Evolutionary conservation across 2,888 invertebrate genomes (phyloP).

Genomic region (Lamellibrachia satsuma): DNA sequence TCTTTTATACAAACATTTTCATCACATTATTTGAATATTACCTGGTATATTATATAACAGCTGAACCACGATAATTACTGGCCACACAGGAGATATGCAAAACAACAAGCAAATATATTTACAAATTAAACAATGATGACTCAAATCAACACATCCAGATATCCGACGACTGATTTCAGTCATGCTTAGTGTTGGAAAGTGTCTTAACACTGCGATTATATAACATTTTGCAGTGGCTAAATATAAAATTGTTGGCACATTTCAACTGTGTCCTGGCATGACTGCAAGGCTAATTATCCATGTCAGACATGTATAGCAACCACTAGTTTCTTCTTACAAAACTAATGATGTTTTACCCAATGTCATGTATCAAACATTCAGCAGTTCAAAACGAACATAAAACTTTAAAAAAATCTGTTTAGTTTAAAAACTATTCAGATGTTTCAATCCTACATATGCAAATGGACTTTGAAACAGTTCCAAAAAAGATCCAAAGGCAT

Average conservation of each 20-base stretch:
- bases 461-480: background rate
- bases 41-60: background rate
- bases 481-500: background rate
- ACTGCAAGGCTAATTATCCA: background rate
- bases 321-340: no score
- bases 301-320: background rate
- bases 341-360: background rate
- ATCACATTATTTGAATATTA: background rate
- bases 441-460: background rate
- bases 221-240: background rate
- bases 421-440: background rate
- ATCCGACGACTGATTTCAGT: background rate
- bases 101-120: background rate
- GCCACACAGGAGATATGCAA: background rate
- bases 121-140: background rate
- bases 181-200: background rate
- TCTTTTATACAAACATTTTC: conserved; percentile 3
- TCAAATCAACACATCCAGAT: background rate
- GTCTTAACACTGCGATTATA: background rate
- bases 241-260: conserved; percentile 10
- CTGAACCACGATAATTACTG: background rate
- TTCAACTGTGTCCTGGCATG: background rate
- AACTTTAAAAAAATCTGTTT: background rate
- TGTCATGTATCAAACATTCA: background rate
- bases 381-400: background rate